These are phyloP conservation scores for Eugnorisma glareosa DNA, from an alignment of 2,888 invertebrate genomes.

Conservation along the genomic window DNA sequence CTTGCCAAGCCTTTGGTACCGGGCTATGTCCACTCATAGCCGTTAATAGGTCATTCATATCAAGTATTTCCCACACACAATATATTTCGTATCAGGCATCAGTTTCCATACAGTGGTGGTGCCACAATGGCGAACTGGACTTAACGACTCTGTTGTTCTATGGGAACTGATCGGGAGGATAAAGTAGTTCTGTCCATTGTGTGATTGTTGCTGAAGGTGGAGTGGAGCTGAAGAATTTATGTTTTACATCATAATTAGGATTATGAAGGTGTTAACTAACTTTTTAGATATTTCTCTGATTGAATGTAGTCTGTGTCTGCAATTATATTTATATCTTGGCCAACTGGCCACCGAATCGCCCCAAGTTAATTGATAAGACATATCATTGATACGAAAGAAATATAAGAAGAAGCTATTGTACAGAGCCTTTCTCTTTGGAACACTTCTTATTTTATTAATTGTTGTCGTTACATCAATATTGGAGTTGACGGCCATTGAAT, in stretches of 20 bases:
- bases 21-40: conserved; percentile 2
- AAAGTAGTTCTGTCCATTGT: conserved; percentile 52
- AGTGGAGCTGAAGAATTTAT: conserved; percentile 40
- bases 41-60: conserved; percentile 2
- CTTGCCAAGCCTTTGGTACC: too few relatives aligned
- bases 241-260: conserved; percentile 48
- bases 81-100: conserved; percentile 59
- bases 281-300: background rate
- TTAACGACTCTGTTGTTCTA: conserved; percentile 60
- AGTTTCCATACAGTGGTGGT: conserved; percentile 25
- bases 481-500: background rate
- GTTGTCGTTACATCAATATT: background rate
- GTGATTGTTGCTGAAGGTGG: conserved; percentile 35
- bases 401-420: background rate
- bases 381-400: background rate
- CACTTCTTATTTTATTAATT: background rate
- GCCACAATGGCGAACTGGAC: conserved; percentile 56
- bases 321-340: background rate
- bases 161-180: conserved; percentile 64
- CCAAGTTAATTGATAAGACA: background rate
- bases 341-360: background rate
- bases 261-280: background rate
- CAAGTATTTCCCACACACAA: conserved; percentile 55
- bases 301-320: background rate
- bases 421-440: background rate